Evolutionary conservation across 2,888 invertebrate genomes (phyloP).

Genomic region (Lapara coniferarum): DNA sequence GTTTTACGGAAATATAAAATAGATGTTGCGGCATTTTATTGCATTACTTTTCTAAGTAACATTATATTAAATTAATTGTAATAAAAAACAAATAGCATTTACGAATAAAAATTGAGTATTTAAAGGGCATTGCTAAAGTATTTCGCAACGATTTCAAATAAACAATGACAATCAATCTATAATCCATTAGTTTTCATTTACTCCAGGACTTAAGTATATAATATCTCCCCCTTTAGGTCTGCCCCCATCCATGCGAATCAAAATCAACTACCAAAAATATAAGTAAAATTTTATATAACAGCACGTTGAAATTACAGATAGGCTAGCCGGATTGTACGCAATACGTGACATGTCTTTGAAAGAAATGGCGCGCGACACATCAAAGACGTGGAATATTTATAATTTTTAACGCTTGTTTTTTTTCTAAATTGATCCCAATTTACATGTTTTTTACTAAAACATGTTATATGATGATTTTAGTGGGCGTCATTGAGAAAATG

Average conservation of each 20-base stretch:
- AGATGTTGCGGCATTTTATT: too few species aligned
- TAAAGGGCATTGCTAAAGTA: neutral
- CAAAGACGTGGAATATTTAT: slow-evolving; percentile 13
- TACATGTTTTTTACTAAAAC: neutral
- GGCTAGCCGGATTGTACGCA: slow-evolving; percentile 2
- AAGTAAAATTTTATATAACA: neutral
- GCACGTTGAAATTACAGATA: neutral
- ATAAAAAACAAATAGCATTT: neutral
- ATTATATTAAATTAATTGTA: too few species aligned
- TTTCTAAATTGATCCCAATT: slow-evolving; percentile 8
- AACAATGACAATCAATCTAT: too few species aligned
- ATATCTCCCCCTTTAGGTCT: neutral
- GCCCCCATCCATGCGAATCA: too few species aligned
- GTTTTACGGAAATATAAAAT: neutral
- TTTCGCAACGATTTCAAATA: too few species aligned
- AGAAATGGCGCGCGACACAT: slow-evolving; percentile 15
- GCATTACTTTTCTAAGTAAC: too few species aligned
- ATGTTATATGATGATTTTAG: neutral
- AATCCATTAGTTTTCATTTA: too few species aligned
- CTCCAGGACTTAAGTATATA: too few species aligned
- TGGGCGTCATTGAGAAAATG: neutral
- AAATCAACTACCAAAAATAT: too few species aligned
- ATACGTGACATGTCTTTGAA: slow-evolving; percentile 15
- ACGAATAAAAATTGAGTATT: neutral
- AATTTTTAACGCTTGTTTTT: slow-evolving; percentile 8